phyloP scores from a whole-genome alignment of 2,888 invertebrate genomes.

The Drosophila prostipennis region DNA sequence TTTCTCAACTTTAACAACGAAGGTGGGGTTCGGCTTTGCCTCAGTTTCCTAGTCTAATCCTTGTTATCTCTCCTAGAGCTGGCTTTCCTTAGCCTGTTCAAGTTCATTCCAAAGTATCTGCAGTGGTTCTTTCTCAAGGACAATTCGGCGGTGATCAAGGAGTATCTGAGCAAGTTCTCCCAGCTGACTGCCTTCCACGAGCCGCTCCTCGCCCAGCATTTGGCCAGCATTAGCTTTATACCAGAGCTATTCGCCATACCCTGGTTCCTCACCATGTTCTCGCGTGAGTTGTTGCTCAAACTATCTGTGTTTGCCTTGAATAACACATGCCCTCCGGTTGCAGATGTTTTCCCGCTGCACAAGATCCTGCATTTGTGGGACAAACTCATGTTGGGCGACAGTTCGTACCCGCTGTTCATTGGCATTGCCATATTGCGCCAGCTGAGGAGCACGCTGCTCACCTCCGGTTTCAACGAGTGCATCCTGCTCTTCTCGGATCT shows the following conservation, averaged over 20 bases:
- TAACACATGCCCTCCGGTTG: slow-evolving; percentile 63
- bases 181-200: slow-evolving; percentile 98
- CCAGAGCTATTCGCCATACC: slow-evolving; percentile 99
- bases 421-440: slow-evolving; percentile 97
- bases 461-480: slow-evolving; percentile 98
- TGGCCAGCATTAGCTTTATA: slow-evolving; percentile 96
- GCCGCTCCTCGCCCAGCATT: slow-evolving; percentile 94
- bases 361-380: slow-evolving; percentile 99
- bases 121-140: slow-evolving; percentile 99
- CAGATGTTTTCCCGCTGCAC: slow-evolving; percentile 98
- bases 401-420: slow-evolving; percentile 96
- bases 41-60: too few relatives aligned
- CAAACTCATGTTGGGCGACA: slow-evolving; percentile 95
- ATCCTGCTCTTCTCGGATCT: slow-evolving; percentile 99
- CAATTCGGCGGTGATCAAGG: slow-evolving; percentile 98
- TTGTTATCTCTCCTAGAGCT: slow-evolving; percentile 86
- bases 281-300: slow-evolving; percentile 89
- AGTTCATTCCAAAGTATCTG: slow-evolving; percentile 97
- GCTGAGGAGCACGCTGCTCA: slow-evolving; percentile 91
- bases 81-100: slow-evolving; percentile 97
- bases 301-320: not conserved
- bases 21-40: slow-evolving; percentile 85
- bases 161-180: slow-evolving; percentile 98
- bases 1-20: slow-evolving; percentile 98
- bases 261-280: slow-evolving; percentile 99